Evolutionary conservation across 2,888 invertebrate species (phyloP).

Genomic region (Carterocephalus palaemon): DNA sequence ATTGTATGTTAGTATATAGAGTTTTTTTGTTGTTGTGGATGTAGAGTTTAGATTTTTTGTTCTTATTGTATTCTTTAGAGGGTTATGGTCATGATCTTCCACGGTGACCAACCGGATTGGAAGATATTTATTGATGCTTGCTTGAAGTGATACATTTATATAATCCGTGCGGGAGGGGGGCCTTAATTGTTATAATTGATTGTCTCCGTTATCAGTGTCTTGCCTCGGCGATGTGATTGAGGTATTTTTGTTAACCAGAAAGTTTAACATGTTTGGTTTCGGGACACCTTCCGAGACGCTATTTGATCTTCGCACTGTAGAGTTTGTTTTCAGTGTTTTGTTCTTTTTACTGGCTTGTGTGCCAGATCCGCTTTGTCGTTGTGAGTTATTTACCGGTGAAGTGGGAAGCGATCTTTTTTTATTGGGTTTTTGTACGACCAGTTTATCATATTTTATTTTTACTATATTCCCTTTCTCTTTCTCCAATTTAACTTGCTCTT

Average conservation of each 20-base stretch:
- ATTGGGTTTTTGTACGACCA: constrained; percentile 25
- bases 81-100: too few relatives aligned
- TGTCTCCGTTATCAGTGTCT: not conserved
- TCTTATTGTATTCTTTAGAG: too few relatives aligned
- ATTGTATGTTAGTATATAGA: too few relatives aligned
- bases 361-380: constrained; percentile 25
- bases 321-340: not conserved
- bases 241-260: constrained; percentile 26
- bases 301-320: not conserved
- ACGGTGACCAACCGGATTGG: too few relatives aligned
- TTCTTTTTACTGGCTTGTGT: not conserved
- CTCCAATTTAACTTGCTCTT: constrained; percentile 28
- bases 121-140: too few relatives aligned
- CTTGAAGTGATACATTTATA: too few relatives aligned
- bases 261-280: constrained; percentile 32
- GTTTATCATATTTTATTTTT: constrained; percentile 31
- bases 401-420: constrained; percentile 24
- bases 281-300: constrained; percentile 24
- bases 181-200: not conserved
- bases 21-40: too few relatives aligned
- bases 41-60: too few relatives aligned
- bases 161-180: too few relatives aligned
- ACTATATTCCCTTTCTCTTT: constrained; percentile 30
- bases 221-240: not conserved
- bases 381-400: constrained; percentile 25